These are phyloP conservation scores for Platycnemis pennipes DNA, from an alignment of 2,888 invertebrate species.

Conservation along the genomic window DNA sequence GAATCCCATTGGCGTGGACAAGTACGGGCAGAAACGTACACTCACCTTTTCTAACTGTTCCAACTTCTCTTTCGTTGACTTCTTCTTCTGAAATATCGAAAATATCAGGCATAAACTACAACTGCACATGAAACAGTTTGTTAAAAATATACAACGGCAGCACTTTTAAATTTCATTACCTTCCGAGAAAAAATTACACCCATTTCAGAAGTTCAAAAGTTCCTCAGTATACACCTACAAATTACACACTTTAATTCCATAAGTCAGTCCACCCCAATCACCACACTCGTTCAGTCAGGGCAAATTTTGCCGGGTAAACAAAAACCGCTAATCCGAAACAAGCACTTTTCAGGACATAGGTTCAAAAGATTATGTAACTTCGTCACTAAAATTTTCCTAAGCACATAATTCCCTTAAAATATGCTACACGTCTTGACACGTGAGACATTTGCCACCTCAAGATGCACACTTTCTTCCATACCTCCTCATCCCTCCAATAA, in stretches of 20 bases:
- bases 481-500: slow-evolving; percentile 11
- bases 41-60: slow-evolving; percentile 86
- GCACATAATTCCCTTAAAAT: not conserved
- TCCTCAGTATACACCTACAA: not conserved
- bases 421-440: slow-evolving; percentile 31
- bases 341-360: not conserved
- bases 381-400: not conserved
- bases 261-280: not conserved
- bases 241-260: slow-evolving; percentile 28
- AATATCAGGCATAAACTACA: slow-evolving; percentile 39
- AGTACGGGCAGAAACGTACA: slow-evolving; percentile 35
- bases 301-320: slow-evolving; percentile 30
- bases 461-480: slow-evolving; percentile 42
- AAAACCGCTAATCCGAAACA: not conserved
- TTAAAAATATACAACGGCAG: no score
- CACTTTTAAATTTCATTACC: not conserved
- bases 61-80: slow-evolving; percentile 81
- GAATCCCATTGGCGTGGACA: slow-evolving; percentile 23
- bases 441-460: slow-evolving; percentile 37
- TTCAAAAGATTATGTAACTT: not conserved
- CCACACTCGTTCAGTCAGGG: not conserved
- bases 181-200: slow-evolving; percentile 60
- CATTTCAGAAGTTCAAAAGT: not conserved
- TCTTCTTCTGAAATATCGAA: slow-evolving; percentile 80
- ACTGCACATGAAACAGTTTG: slow-evolving; percentile 51